A percentile compares a stretch with the other conserved stretches of the same genome.
Evolutionary conservation across 2,113 vertebrate species (phyloP).

Genomic region (Hymenochirus boettgeri): DNA sequence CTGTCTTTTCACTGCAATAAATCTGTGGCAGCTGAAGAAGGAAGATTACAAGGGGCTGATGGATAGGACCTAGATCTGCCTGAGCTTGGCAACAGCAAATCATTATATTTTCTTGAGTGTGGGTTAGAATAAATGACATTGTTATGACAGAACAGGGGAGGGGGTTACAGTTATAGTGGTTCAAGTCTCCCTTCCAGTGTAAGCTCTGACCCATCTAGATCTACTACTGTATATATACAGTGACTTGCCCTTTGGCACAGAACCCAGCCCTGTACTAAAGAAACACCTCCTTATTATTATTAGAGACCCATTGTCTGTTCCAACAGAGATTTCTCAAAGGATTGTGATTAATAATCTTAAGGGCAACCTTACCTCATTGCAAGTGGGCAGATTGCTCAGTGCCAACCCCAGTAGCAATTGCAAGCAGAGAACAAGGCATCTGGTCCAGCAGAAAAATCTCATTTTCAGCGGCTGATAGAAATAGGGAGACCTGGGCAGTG

Average conservation of each 20-base stretch:
- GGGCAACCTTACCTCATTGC: slow-evolving; percentile 27
- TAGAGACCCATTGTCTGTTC: too few relatives aligned
- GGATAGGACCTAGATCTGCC: too few relatives aligned
- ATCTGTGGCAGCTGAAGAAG: not conserved
- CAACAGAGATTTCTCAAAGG: not conserved
- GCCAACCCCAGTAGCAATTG: slow-evolving; percentile 20
- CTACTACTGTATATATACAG: too few relatives aligned
- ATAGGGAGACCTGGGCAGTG: not conserved
- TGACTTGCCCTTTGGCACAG: not conserved
- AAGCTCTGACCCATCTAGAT: too few relatives aligned
- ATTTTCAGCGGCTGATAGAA: not conserved
- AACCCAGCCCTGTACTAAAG: not conserved
- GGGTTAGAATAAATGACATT: too few relatives aligned
- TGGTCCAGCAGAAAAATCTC: slow-evolving; percentile 26
- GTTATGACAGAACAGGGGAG: too few relatives aligned
- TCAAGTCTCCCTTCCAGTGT: too few relatives aligned
- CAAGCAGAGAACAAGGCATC: slow-evolving; percentile 23
- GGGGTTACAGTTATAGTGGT: too few relatives aligned
- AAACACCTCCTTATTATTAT: too few relatives aligned
- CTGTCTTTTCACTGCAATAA: not conserved
- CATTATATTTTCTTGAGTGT: too few relatives aligned
- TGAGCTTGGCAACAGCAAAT: too few relatives aligned
- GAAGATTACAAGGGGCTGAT: not conserved
- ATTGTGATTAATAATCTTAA: slow-evolving; percentile 19
- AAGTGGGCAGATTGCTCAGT: not conserved